These are phyloP conservation scores for Varroa destructor DNA, from an alignment of 1,140 invertebrate species.

Conservation along the genomic window DNA sequence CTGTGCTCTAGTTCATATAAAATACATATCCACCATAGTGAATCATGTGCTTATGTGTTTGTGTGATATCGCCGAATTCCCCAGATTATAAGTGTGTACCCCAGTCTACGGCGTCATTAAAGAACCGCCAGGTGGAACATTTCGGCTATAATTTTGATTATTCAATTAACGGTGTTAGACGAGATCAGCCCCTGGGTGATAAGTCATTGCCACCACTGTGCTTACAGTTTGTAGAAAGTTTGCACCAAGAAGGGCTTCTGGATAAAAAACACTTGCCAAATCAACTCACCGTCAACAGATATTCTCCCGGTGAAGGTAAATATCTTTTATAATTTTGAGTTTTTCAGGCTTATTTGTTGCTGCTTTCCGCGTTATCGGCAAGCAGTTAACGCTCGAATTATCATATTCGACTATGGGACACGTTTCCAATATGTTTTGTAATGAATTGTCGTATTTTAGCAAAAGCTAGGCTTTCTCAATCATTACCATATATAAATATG, in stretches of 20 bases:
- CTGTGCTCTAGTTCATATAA: no score
- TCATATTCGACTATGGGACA: not conserved
- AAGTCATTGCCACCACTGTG: constrained; percentile 56
- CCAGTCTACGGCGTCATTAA: constrained; percentile 44
- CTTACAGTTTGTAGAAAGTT: constrained; percentile 50
- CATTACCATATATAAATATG: no score
- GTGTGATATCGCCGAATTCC: no score
- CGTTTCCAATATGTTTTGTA: no score
- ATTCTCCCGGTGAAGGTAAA: constrained; percentile 73
- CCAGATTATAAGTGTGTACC: no score
- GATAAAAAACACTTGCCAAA: constrained; percentile 49
- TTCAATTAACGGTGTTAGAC: constrained; percentile 70
- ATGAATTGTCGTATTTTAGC: no score
- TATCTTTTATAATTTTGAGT: not conserved
- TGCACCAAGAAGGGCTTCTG: constrained; percentile 45
- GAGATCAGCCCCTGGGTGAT: constrained; percentile 50
- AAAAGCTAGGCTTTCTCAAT: no score
- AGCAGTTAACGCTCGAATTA: not conserved
- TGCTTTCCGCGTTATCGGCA: not conserved
- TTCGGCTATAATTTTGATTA: constrained; percentile 89
- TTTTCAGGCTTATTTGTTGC: constrained; percentile 25
- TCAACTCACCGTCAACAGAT: constrained; percentile 84
- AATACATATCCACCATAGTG: no score
- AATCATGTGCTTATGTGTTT: no score
- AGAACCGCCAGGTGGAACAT: constrained; percentile 76